phyloP scores from a whole-genome alignment of 2,888 invertebrate genomes.

The Sarcophaga caerulescens region DNA sequence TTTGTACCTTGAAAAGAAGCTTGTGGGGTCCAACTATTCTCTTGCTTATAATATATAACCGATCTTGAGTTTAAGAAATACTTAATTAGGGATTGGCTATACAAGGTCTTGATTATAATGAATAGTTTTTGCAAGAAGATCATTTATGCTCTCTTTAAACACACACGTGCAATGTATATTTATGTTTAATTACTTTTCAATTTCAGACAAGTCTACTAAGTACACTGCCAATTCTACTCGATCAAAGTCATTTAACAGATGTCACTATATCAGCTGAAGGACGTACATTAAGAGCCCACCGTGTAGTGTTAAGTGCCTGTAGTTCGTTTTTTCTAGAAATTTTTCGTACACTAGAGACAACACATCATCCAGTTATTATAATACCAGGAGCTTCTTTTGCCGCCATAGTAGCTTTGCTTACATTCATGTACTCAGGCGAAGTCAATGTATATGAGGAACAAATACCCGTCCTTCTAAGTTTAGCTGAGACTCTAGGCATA shows the following conservation, averaged over 20 bases:
- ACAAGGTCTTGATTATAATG: too few species aligned
- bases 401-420: constrained; percentile 86
- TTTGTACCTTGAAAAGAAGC: too few species aligned
- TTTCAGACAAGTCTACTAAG: constrained; percentile 88
- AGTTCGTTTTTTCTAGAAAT: constrained; percentile 91
- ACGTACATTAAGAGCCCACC: constrained; percentile 91
- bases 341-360: constrained; percentile 83
- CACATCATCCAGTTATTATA: constrained; percentile 80
- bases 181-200: constrained; percentile 7
- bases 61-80: too few species aligned
- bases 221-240: constrained; percentile 89
- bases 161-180: background rate
- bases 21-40: too few species aligned
- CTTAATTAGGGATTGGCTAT: too few species aligned
- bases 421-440: constrained; percentile 94
- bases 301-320: constrained; percentile 93
- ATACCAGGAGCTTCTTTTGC: constrained; percentile 80
- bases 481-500: constrained; percentile 91
- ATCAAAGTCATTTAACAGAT: constrained; percentile 91
- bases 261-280: constrained; percentile 93
- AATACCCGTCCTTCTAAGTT: constrained; percentile 88
- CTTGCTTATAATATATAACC: too few species aligned
- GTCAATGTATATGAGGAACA: constrained; percentile 91
- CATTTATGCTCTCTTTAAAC: too few species aligned
- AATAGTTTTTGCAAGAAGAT: too few species aligned